Conservation (phyloP, 2,797 vertebrate species). For the Xerus rutilus region DNA sequence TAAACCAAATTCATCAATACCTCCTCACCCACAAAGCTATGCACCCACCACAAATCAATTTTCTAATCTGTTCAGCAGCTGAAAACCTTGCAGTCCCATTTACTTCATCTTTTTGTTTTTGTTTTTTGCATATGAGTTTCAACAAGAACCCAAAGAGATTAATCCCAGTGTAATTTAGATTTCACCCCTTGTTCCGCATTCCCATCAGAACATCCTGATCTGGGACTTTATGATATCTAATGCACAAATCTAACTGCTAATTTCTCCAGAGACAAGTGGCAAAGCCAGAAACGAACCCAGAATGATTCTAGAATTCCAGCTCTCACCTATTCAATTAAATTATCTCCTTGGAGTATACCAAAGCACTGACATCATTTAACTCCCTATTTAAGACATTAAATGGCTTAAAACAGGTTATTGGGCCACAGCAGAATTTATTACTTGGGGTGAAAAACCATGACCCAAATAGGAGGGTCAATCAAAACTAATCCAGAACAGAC, state of each 20-base stretch:
- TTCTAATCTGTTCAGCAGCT: background rate
- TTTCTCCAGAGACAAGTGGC: background rate
- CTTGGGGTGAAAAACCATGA: background rate
- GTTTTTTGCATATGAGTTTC: background rate
- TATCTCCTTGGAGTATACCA: background rate
- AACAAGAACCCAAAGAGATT: background rate
- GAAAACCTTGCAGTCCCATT: background rate
- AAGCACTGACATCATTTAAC: slow-evolving; percentile 14
- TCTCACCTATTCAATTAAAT: background rate
- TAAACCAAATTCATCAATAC: background rate
- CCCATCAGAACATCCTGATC: background rate
- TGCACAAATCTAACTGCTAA: background rate
- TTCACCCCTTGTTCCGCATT: background rate
- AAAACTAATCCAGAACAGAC: background rate
- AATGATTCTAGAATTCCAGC: background rate
- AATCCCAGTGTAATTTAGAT: background rate
- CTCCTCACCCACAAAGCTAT: background rate
- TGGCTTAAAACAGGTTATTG: background rate
- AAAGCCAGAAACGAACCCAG: background rate
- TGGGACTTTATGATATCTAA: background rate
- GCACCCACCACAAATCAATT: background rate
- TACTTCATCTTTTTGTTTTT: background rate
- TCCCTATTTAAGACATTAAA: slow-evolving; percentile 15
- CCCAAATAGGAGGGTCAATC: background rate
- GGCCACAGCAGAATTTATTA: background rate